Percentiles rank a stretch among this genome's conserved stretches.
Conservation (phyloP, 2,113 vertebrate genomes). For the Pungitius pungitius region DNA sequence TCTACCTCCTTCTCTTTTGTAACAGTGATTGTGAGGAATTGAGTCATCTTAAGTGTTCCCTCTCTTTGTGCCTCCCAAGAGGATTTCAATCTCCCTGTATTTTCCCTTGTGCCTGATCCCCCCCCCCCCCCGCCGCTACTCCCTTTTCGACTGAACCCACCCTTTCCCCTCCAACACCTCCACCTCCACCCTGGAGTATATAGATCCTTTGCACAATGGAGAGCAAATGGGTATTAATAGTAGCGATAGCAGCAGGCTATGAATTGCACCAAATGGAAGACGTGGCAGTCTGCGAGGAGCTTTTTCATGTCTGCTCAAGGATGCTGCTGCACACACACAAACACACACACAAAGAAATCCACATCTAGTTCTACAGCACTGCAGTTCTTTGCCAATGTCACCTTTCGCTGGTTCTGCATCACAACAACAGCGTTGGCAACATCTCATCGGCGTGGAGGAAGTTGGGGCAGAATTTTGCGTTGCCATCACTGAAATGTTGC, state of each 20-base stretch:
- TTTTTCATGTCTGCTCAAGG: conserved; percentile 34
- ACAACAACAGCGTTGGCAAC: conserved; percentile 41
- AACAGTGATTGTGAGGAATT: conserved; percentile 78
- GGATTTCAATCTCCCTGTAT: conserved; percentile 63
- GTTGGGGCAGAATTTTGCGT: conserved; percentile 37
- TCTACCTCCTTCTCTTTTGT: conserved; percentile 47
- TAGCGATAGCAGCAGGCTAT: conserved; percentile 25
- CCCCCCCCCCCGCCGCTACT: not conserved
- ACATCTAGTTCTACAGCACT: conserved; percentile 11
- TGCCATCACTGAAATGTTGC: conserved; percentile 40
- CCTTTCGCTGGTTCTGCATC: conserved; percentile 56
- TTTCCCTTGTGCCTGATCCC: conserved; percentile 26
- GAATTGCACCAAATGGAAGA: conserved; percentile 54
- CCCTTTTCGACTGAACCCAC: conserved; percentile 22
- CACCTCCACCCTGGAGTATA: conserved; percentile 55
- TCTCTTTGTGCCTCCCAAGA: conserved; percentile 68
- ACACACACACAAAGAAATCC: conserved; percentile 4
- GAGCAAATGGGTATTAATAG: conserved; percentile 64
- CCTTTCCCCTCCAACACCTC: not conserved
- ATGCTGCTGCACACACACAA: not conserved
- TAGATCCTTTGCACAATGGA: conserved; percentile 64
- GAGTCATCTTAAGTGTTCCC: conserved; percentile 80
- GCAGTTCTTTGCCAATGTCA: conserved; percentile 61
- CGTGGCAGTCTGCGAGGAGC: conserved; percentile 5
- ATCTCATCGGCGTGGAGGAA: conserved; percentile 25